These are phyloP conservation scores for Leuctra nigra DNA, from an alignment of 2,888 invertebrate genomes.

Conservation along the genomic window DNA sequence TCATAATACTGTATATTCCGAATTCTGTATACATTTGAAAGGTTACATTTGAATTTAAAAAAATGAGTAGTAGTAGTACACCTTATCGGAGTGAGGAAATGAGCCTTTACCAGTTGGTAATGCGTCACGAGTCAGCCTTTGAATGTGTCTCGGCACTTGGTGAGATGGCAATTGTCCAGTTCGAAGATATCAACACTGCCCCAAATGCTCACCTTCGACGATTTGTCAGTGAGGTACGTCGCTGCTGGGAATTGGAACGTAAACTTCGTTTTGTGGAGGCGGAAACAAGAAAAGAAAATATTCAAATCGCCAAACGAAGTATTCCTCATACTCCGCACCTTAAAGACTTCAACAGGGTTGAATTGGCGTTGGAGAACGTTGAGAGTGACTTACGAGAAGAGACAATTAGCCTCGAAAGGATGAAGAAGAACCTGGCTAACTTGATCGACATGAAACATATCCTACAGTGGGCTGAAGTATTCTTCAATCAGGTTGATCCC, in stretches of 20 bases:
- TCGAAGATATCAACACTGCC: not conserved
- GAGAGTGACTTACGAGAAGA: not conserved
- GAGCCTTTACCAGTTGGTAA: not conserved
- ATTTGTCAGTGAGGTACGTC: slow-evolving; percentile 3
- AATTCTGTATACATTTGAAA: no score
- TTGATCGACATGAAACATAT: not conserved
- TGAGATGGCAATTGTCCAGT: not conserved
- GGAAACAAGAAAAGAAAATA: not conserved
- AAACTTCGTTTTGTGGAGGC: not conserved
- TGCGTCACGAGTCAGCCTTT: not conserved
- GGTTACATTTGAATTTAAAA: no score
- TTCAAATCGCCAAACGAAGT: not conserved
- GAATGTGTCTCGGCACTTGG: not conserved
- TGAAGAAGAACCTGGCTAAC: not conserved
- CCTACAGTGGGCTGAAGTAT: not conserved
- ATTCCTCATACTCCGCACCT: not conserved
- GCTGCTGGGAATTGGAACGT: slow-evolving; percentile 7
- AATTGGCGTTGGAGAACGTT: not conserved
- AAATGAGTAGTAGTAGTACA: no score
- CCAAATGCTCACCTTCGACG: not conserved
- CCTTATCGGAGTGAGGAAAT: slow-evolving; percentile 6
- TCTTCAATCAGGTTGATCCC: not conserved
- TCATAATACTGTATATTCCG: no score
- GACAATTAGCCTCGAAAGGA: not conserved
- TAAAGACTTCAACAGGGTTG: not conserved